Conservation (phyloP, 2,888 invertebrate species). For the Dryocosmus kuriphilus region DNA sequence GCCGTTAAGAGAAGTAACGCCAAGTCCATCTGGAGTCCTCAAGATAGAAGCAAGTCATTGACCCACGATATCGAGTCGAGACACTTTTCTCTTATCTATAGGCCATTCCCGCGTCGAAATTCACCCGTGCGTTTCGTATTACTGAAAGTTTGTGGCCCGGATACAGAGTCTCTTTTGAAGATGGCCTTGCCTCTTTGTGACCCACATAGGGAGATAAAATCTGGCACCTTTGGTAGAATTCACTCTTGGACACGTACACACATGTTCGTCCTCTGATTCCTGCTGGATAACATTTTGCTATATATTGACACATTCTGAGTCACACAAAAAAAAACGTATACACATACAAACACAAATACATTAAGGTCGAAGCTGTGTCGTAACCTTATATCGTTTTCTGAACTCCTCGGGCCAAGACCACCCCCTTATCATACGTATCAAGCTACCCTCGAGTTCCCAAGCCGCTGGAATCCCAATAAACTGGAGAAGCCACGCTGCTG, state of each 20-base stretch:
- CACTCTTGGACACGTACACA: slow-evolving; percentile 37
- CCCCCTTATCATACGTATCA: slow-evolving; percentile 51
- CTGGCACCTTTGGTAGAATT: slow-evolving; percentile 51
- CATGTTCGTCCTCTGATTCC: slow-evolving; percentile 6
- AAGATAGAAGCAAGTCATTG: slow-evolving; percentile 60
- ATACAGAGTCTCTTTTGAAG: slow-evolving; percentile 59
- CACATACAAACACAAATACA: slow-evolving; percentile 6
- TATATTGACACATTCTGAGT: slow-evolving; percentile 46
- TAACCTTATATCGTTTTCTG: slow-evolving; percentile 63
- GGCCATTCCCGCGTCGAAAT: slow-evolving; percentile 36
- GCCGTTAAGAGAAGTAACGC: slow-evolving; percentile 1
- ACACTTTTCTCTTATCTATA: slow-evolving; percentile 43
- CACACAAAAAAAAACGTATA: slow-evolving; percentile 31
- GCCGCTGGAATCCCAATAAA: slow-evolving; percentile 46
- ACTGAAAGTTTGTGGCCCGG: slow-evolving; percentile 61
- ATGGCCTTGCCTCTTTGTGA: slow-evolving; percentile 60
- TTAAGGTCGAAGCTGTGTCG: slow-evolving; percentile 43
- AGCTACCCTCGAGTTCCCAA: slow-evolving; percentile 38
- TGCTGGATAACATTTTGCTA: slow-evolving; percentile 11
- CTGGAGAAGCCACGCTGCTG: slow-evolving; percentile 53
- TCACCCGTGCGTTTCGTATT: slow-evolving; percentile 50
- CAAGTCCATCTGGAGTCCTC: slow-evolving; percentile 31
- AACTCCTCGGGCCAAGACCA: slow-evolving; percentile 44
- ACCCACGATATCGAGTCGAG: slow-evolving; percentile 61
- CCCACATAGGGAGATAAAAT: slow-evolving; percentile 70